Evolutionary conservation across 2,113 vertebrate species (phyloP), one percentile per base, ranked within the genome.

Genomic region (Brienomyrus longianalis): DNA sequence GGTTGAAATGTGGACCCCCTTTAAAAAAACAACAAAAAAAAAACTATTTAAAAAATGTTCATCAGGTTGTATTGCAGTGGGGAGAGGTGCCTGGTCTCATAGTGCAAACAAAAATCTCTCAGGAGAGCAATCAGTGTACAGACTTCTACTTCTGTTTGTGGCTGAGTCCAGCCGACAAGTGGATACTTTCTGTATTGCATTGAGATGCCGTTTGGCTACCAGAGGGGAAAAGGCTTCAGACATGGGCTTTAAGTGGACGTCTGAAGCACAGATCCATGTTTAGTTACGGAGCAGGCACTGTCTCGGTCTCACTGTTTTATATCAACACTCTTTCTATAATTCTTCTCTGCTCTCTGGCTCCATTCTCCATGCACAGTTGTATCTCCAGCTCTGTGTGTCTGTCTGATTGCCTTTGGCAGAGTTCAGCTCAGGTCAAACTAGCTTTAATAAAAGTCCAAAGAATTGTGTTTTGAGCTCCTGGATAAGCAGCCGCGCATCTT

Each of bases 391-490:
- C 23, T 89, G 70, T 86, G 85, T 31, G 56, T 77, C 23, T 31
- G 27, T 15, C 2, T 35, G 74, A 77, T 54, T 88, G 74, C 43
- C 2, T 84, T 31, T 39, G 47, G 35, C 52, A 87, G 23, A 51
- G 85, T 54, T 54, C 51, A 8, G 66, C 39, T 48, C 21, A n/a
- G 77, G 31, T 62, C 80, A 52, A 23, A 48, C 56, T 39, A 27
- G 54, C 89, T 85, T 62, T 89, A 84, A 84, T 84, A 84, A 89
- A 48, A 89, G 51, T 27, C 23, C 31, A 35, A 23, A 83, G 52
- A 89, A 62, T 89, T 85, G 80, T 9, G 80, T 85, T 89, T 83
- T 48, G 52, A 89, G 80, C 52, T 89, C 89, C 17, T 59, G 80
- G 39, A 39, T 85, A 85, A 85, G 89, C 89, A 35, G 52, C 35